A percentile compares a stretch with the other conserved stretches of the same genome.
phyloP scores from a whole-genome alignment of 2,113 vertebrate genomes.

The Caranx ignobilis region DNA sequence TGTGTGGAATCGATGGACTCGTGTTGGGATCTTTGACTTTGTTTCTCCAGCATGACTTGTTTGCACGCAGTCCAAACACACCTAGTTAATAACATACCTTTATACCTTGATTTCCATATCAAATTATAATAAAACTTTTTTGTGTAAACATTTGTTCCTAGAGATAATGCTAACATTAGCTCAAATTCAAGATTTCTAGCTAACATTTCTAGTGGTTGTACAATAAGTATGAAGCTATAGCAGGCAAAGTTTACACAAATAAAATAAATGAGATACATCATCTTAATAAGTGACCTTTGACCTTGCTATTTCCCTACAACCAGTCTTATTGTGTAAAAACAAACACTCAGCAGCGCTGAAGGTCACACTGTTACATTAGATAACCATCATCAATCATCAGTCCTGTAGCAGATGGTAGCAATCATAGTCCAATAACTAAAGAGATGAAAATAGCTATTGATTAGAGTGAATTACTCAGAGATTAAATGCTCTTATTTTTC shows the following conservation, averaged over 20 bases:
- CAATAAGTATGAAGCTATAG: no score
- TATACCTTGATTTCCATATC: no score
- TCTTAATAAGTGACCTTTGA: no score
- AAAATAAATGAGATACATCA: no score
- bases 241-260: no score
- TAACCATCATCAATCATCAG: neutral
- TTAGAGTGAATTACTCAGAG: neutral
- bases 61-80: neutral
- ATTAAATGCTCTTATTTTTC: neutral
- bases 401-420: neutral
- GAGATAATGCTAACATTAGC: no score
- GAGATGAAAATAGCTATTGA: neutral
- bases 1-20: constrained; percentile 12
- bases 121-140: no score
- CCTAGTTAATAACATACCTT: neutral
- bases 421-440: neutral
- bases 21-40: neutral
- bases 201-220: no score
- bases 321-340: no score
- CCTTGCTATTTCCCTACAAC: no score
- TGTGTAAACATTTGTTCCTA: no score
- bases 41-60: neutral
- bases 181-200: no score
- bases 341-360: neutral
- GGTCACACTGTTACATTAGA: neutral